Conservation (phyloP, 2,888 invertebrate genomes). For the Yponomeuta cagnagella region DNA sequence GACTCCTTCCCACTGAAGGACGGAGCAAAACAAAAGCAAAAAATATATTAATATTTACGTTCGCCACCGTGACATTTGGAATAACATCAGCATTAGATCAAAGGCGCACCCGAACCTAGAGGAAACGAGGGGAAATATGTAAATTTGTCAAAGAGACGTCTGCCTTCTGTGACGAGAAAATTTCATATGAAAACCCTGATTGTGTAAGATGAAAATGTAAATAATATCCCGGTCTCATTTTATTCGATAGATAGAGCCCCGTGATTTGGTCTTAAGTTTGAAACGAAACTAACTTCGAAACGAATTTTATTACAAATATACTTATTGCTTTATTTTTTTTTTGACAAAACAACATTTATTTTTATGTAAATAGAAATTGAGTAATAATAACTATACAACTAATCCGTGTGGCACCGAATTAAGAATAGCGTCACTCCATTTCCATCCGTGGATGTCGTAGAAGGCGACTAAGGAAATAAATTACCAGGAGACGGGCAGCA, state of each 20-base stretch:
- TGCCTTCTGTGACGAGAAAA: background rate
- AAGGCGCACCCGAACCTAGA: background rate
- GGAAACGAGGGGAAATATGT: background rate
- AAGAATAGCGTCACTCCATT: too few relatives aligned
- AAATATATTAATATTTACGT: background rate
- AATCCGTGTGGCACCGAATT: too few relatives aligned
- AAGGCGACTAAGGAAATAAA: too few relatives aligned
- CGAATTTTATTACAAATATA: too few relatives aligned
- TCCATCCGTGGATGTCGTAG: too few relatives aligned
- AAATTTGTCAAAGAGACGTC: slow-evolving; percentile 3
- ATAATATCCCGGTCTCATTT: background rate
- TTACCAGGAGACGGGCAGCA: too few relatives aligned
- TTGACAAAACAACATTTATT: too few relatives aligned
- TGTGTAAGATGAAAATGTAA: background rate
- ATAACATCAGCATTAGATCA: slow-evolving; percentile 1
- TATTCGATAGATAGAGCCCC: background rate
- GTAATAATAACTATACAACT: too few relatives aligned
- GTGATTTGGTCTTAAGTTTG: background rate
- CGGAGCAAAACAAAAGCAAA: background rate
- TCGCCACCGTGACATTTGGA: background rate
- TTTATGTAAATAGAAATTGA: too few relatives aligned
- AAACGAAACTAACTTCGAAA: background rate
- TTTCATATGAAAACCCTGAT: background rate
- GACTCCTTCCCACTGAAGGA: background rate
- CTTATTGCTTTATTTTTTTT: too few relatives aligned